A percentile compares a stretch with the other conserved stretches of the same genome.
phyloP scores from a whole-genome alignment of 2,888 invertebrate species.

The Taenaris catops region DNA sequence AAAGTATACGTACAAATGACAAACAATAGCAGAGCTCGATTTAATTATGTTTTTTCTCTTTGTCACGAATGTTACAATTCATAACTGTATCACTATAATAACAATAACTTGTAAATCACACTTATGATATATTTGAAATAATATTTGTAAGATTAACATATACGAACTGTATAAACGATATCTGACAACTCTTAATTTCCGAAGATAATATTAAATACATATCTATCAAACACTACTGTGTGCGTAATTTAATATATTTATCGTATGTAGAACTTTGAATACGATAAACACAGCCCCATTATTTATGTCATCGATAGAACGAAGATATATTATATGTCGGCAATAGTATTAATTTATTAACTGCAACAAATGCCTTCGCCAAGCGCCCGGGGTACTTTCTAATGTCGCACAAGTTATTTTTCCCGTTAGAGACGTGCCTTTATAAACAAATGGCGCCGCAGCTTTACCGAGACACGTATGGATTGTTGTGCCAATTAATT shows the following conservation, averaged over 20 bases:
- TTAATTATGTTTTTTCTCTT: too few species aligned
- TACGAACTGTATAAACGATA: too few species aligned
- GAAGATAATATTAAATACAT: neutral
- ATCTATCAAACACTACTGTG: slow-evolving; percentile 2
- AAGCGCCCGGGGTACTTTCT: slow-evolving; percentile 28
- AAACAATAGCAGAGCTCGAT: too few species aligned
- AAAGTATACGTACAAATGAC: too few species aligned
- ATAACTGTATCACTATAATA: too few species aligned
- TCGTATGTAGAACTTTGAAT: slow-evolving; percentile 8
- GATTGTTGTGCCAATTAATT: slow-evolving; percentile 13
- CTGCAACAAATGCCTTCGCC: slow-evolving; percentile 21
- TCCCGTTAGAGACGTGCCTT: slow-evolving; percentile 12
- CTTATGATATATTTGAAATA: too few species aligned
- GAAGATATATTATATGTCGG: slow-evolving; percentile 18
- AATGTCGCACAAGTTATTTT: slow-evolving; percentile 25
- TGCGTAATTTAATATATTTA: slow-evolving; percentile 11
- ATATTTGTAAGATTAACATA: too few species aligned
- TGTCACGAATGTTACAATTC: too few species aligned
- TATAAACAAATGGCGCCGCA: slow-evolving; percentile 26
- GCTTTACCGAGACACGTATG: slow-evolving; percentile 22
- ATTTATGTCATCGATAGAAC: slow-evolving; percentile 20
- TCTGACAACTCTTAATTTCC: too few species aligned
- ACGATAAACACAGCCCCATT: slow-evolving; percentile 15
- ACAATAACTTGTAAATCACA: too few species aligned
- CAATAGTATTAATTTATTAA: slow-evolving; percentile 24